phyloP scores from a whole-genome alignment of 2,113 vertebrate genomes.

The Gymnorhina tibicen region DNA sequence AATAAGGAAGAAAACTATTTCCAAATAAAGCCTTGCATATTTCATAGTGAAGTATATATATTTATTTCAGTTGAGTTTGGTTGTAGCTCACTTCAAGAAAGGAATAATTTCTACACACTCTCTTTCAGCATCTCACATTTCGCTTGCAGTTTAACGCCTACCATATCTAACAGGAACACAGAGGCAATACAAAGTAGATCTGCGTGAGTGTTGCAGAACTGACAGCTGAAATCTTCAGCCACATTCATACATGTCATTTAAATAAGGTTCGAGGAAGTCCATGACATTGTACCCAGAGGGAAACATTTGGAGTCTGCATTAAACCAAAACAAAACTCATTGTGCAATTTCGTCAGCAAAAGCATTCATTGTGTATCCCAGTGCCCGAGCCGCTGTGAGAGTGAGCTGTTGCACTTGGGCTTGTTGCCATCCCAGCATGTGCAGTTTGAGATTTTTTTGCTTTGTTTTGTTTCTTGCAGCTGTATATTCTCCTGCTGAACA shows the following conservation, averaged over 20 bases:
- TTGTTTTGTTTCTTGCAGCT: slow-evolving; percentile 40
- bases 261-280: not conserved
- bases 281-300: not conserved
- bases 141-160: not conserved
- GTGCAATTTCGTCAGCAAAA: not conserved
- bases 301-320: not conserved
- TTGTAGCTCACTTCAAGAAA: not conserved
- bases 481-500: not conserved
- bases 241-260: not conserved
- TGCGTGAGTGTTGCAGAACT: rapidly evolving
- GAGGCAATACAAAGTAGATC: not conserved
- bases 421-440: not conserved
- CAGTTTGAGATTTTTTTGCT: not conserved
- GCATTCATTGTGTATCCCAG: not conserved
- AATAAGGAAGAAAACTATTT: not conserved
- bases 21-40: not conserved
- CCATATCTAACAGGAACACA: not conserved
- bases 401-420: not conserved
- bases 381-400: not conserved
- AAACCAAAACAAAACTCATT: not conserved
- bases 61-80: not conserved
- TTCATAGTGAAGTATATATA: not conserved
- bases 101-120: not conserved
- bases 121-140: not conserved
- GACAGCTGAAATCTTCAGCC: not conserved